A percentile compares a stretch with the other conserved stretches of the same genome.
phyloP scores from a whole-genome alignment of 2,888 invertebrate genomes.

The Drosophila pseudotalamancana region DNA sequence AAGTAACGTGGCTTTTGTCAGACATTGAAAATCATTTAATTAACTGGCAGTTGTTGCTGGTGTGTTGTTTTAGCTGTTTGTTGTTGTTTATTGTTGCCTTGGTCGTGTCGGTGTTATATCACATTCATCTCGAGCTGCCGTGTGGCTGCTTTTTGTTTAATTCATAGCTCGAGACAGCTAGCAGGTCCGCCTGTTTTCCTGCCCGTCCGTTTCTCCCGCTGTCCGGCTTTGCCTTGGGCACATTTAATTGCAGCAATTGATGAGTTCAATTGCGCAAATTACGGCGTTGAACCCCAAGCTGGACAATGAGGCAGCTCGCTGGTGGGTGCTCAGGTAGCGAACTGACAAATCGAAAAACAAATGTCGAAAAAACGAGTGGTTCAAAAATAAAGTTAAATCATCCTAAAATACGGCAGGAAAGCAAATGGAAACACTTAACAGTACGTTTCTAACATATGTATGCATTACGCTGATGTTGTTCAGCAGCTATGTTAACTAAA shows the following conservation, averaged over 20 bases:
- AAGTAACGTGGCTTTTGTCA: slow-evolving; percentile 60
- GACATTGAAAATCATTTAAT: slow-evolving; percentile 77
- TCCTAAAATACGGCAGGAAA: not conserved
- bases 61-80: too few relatives aligned
- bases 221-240: slow-evolving; percentile 46
- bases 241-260: slow-evolving; percentile 80
- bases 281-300: slow-evolving; percentile 29
- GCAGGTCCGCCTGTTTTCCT: slow-evolving; percentile 3
- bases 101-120: slow-evolving; percentile 57
- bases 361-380: slow-evolving; percentile 20
- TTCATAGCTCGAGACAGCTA: slow-evolving; percentile 47
- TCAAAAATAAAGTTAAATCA: slow-evolving; percentile 4
- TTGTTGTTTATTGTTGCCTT: slow-evolving; percentile 18
- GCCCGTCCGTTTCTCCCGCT: not conserved
- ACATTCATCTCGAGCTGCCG: slow-evolving; percentile 49
- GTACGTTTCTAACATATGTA: not conserved
- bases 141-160: slow-evolving; percentile 56
- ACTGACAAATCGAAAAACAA: slow-evolving; percentile 8
- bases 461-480: not conserved
- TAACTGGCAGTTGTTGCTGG: slow-evolving; percentile 48
- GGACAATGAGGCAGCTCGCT: slow-evolving; percentile 28
- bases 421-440: not conserved
- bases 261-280: slow-evolving; percentile 79
- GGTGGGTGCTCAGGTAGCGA: slow-evolving; percentile 59
- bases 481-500: not conserved